phyloP scores from a whole-genome alignment of 2,888 invertebrate species.

The Thera obeliscata region DNA sequence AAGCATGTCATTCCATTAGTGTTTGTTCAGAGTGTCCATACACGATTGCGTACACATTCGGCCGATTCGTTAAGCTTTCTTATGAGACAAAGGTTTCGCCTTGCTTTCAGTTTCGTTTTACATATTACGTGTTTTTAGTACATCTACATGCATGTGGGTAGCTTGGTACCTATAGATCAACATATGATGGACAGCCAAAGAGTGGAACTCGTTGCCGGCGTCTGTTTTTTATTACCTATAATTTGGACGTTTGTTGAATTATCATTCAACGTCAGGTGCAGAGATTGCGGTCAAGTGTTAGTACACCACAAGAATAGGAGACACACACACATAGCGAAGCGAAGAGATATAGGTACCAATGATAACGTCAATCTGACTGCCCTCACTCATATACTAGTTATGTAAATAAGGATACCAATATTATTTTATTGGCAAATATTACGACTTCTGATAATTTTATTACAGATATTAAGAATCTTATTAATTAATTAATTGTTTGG shows the following conservation, averaged over 20 bases:
- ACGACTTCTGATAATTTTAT: conserved; percentile 14
- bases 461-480: background rate
- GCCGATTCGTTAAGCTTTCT: conserved; percentile 64
- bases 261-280: too few relatives aligned
- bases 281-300: too few relatives aligned
- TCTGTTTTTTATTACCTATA: too few relatives aligned
- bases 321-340: too few relatives aligned
- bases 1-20: conserved; percentile 7
- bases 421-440: background rate
- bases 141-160: background rate
- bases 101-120: conserved; percentile 37
- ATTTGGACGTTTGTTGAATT: too few relatives aligned
- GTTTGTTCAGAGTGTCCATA: conserved; percentile 8
- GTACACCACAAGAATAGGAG: too few relatives aligned
- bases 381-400: conserved; percentile 8
- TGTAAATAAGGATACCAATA: conserved; percentile 29
- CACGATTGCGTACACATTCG: conserved; percentile 22
- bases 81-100: conserved; percentile 40
- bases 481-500: background rate
- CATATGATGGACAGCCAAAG: too few relatives aligned
- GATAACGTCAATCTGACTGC: background rate
- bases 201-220: too few relatives aligned
- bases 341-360: too few relatives aligned
- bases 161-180: too few relatives aligned
- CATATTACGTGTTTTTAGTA: conserved; percentile 1